phyloP scores from a whole-genome alignment of 2,113 vertebrate species.

The Psilopsiagon aymara region DNA sequence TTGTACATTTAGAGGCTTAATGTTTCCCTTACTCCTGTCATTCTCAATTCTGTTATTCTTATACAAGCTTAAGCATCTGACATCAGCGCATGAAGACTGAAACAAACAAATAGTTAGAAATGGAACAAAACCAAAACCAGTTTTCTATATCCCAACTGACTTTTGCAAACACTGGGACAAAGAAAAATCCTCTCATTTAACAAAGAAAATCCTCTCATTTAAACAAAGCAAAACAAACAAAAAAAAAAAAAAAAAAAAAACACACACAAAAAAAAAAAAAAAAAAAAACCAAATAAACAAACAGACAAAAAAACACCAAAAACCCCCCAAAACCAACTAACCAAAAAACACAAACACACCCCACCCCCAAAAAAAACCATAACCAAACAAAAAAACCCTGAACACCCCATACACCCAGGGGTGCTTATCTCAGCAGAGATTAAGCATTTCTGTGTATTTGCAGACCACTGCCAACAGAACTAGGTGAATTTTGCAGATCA shows the following conservation, averaged over 20 bases:
- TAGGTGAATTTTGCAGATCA: neutral
- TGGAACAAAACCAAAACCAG: neutral
- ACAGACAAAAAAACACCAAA: neutral
- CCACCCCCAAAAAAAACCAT: too few relatives aligned
- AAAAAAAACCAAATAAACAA: too few relatives aligned
- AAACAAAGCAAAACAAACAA: too few relatives aligned
- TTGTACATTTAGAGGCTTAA: neutral
- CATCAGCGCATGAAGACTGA: neutral
- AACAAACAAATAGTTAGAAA: neutral
- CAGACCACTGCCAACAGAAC: neutral
- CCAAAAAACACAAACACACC: neutral
- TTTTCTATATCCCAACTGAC: neutral
- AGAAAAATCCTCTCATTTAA: neutral
- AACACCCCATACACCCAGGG: neutral
- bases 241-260: neutral
- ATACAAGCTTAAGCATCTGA: neutral
- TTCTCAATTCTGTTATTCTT: neutral
- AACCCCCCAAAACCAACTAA: neutral
- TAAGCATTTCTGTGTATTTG: neutral
- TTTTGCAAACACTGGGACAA: neutral
- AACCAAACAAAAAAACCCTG: neutral
- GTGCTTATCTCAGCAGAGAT: neutral
- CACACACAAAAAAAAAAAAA: neutral
- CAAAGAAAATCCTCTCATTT: neutral
- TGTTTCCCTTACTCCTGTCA: neutral